These are phyloP conservation scores for Morbakka virulenta DNA, from an alignment of 30 jellyfish, hydroid and myxozoan genomes.

Conservation along the genomic window DNA sequence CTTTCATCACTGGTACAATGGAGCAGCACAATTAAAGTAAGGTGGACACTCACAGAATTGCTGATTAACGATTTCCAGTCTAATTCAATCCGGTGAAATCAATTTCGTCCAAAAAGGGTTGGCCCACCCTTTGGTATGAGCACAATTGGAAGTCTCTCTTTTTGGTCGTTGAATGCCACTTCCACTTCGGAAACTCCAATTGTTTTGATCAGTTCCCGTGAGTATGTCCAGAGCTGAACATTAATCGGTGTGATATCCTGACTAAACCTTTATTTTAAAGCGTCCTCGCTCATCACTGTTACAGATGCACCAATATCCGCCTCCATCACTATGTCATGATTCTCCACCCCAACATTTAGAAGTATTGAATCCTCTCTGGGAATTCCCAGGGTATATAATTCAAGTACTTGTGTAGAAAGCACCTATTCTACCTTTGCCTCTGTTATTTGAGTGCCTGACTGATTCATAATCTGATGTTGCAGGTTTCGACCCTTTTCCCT, in stretches of 20 bases:
- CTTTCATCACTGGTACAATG: background rate
- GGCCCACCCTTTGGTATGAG: background rate
- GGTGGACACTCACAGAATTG: background rate
- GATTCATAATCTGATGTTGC: too few species aligned
- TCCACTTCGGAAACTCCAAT: too few species aligned
- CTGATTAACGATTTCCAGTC: background rate
- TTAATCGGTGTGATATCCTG: background rate
- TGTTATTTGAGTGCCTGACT: too few species aligned
- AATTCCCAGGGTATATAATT: background rate
- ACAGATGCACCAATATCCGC: slow-evolving; percentile 23
- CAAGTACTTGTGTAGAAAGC: background rate
- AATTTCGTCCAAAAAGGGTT: too few species aligned
- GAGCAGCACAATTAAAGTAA: background rate
- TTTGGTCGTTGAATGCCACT: background rate
- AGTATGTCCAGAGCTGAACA: background rate
- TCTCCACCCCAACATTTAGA: background rate
- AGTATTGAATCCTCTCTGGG: background rate
- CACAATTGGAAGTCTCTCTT: background rate
- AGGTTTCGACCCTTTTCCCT: too few species aligned
- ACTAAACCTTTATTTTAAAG: background rate
- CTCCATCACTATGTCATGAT: background rate
- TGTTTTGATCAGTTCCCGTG: too few species aligned
- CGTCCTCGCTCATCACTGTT: slow-evolving; percentile 18
- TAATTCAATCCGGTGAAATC: background rate
- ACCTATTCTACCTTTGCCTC: too few species aligned